phyloP scores from a whole-genome alignment of 2,797 vertebrate species.

The Natrix natrix region DNA sequence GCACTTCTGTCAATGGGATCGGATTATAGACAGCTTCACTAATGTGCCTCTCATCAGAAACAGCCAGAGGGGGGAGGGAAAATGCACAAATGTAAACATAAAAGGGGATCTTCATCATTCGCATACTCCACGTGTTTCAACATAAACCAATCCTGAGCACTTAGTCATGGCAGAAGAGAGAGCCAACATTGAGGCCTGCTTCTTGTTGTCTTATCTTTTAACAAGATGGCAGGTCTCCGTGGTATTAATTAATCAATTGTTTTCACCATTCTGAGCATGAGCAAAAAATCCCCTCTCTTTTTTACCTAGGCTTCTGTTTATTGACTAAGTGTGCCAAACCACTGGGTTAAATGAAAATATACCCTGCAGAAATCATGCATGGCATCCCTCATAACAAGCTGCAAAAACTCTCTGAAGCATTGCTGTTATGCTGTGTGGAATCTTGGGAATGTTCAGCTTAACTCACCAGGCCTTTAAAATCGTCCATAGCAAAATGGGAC shows the following conservation, averaged over 20 bases:
- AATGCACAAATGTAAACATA: conserved; percentile 70
- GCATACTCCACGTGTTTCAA: conserved; percentile 59
- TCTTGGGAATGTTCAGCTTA: conserved; percentile 88
- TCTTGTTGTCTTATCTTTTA: conserved; percentile 60
- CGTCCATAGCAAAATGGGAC: conserved; percentile 64
- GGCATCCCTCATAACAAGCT: conserved; percentile 96
- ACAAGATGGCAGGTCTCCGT: conserved; percentile 75
- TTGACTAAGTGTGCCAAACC: conserved; percentile 86
- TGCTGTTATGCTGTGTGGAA: conserved; percentile 91
- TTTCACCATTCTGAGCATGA: conserved; percentile 80
- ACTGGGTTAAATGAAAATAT: conserved; percentile 96
- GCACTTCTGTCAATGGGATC: conserved; percentile 57
- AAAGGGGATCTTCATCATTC: conserved; percentile 63
- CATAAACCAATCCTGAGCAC: conserved; percentile 53
- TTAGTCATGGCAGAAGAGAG: not conserved
- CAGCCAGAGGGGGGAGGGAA: conserved; percentile 56
- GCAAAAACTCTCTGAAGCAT: conserved; percentile 86
- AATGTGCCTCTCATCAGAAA: conserved; percentile 65
- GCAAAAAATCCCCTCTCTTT: conserved; percentile 78
- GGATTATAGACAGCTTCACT: conserved; percentile 57
- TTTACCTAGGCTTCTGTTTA: conserved; percentile 89
- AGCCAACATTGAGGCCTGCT: conserved; percentile 32
- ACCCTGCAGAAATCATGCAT: conserved; percentile 82
- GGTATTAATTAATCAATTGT: conserved; percentile 86
- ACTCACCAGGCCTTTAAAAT: conserved; percentile 68